phyloP scores from a whole-genome alignment of 1,140 invertebrate genomes.

The Trichomalopsis sarcophagae region DNA sequence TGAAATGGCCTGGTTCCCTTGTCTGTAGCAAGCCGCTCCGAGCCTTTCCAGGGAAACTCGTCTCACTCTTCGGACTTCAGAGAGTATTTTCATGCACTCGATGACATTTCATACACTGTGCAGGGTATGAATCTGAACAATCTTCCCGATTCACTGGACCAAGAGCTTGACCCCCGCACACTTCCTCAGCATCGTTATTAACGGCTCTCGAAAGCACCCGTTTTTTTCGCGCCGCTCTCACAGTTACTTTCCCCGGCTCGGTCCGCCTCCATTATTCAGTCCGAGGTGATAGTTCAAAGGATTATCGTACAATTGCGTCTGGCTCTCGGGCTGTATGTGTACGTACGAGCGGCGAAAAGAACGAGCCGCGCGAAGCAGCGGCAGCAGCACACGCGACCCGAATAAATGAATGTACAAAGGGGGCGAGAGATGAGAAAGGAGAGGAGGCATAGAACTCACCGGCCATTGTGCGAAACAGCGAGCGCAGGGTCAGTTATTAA shows the following conservation, averaged over 20 bases:
- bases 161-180: no score
- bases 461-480: conserved; percentile 4
- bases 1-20: no score
- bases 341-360: not conserved
- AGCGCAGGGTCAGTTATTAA: conserved; percentile 38
- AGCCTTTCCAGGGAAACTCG: no score
- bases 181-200: not conserved
- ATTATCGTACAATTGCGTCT: conserved; percentile 27
- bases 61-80: no score
- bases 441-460: conserved; percentile 4
- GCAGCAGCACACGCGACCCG: not conserved
- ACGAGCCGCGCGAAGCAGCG: not conserved
- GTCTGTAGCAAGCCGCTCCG: no score
- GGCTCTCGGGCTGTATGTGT: not conserved
- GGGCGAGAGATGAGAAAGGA: not conserved
- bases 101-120: no score
- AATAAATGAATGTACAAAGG: conserved; percentile 40
- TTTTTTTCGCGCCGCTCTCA: not conserved
- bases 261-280: not conserved
- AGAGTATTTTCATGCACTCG: no score
- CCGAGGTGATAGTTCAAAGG: conserved; percentile 28
- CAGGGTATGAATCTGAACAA: no score
- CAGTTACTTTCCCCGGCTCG: not conserved
- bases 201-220: not conserved
- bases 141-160: no score